Conservation (phyloP, 2,113 vertebrate species). For the Urocitellus parryii region DNA sequence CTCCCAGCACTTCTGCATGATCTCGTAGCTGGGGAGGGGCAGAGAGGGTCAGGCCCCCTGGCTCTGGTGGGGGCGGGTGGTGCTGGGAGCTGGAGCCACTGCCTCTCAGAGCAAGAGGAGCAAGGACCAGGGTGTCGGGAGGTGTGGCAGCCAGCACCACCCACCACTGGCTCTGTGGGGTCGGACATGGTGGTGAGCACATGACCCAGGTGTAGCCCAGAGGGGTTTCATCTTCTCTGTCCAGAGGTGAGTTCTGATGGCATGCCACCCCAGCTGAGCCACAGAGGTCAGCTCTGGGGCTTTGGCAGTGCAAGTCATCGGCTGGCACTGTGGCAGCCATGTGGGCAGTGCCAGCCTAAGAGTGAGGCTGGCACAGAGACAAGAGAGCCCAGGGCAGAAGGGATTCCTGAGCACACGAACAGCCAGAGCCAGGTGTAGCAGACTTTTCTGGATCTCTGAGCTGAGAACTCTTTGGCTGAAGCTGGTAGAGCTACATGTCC, state of each 20-base stretch:
- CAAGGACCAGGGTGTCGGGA: not conserved
- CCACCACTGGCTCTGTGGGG: not conserved
- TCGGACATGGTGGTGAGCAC: not conserved
- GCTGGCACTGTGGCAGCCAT: not conserved
- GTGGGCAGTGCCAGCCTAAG: not conserved
- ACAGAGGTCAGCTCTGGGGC: not conserved
- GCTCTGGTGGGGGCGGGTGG: no score
- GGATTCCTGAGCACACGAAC: not conserved
- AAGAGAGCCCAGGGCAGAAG: not conserved
- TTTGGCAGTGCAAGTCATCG: not conserved
- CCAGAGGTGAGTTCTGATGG: not conserved
- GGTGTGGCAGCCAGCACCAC: not conserved
- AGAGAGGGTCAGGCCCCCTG: not conserved
- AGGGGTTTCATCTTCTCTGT: not conserved
- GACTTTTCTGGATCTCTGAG: not conserved
- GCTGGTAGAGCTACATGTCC: not conserved
- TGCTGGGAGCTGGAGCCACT: not conserved
- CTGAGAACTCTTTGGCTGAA: not conserved
- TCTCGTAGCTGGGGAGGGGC: conserved; percentile 91
- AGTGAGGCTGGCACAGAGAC: not conserved
- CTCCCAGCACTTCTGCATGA: conserved; percentile 98
- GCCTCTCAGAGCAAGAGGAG: not conserved
- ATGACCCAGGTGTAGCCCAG: not conserved
- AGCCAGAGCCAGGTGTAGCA: not conserved
- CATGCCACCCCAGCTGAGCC: not conserved